phyloP scores from a whole-genome alignment of 1,140 invertebrate species.

The Glomeris maerens region DNA sequence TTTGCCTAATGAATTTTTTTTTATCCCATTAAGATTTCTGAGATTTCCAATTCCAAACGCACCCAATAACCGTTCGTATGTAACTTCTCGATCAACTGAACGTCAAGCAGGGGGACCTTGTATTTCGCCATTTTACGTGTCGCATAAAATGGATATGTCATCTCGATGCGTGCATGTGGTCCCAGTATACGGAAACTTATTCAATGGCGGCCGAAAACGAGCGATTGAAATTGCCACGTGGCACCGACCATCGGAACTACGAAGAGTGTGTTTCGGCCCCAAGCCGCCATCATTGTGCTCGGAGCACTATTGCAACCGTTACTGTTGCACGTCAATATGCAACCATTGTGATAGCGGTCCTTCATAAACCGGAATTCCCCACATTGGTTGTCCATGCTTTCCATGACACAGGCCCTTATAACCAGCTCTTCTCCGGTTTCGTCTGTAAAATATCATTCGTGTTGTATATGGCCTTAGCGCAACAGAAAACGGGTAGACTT shows the following conservation, averaged over 20 bases:
- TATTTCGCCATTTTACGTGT: neutral
- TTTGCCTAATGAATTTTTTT: no score
- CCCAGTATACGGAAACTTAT: neutral
- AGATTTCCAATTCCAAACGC: no score
- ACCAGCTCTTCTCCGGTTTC: constrained; percentile 29
- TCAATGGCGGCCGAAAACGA: no score
- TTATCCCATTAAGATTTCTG: no score
- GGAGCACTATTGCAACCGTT: constrained; percentile 35
- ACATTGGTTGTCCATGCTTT: constrained; percentile 42
- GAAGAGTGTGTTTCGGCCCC: neutral
- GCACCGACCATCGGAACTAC: neutral
- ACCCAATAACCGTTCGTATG: no score
- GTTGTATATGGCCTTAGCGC: neutral
- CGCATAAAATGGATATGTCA: neutral
- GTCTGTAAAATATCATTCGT: constrained; percentile 16
- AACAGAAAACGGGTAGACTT: neutral
- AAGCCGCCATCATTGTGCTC: no score
- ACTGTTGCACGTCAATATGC: constrained; percentile 40
- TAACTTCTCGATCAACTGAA: no score
- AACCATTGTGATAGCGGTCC: constrained; percentile 36
- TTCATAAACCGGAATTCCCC: constrained; percentile 36
- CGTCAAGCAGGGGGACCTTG: neutral
- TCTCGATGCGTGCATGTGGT: neutral
- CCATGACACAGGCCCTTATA: constrained; percentile 40
- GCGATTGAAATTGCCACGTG: neutral